Evolutionary conservation across 2,888 invertebrate species (phyloP).

Genomic region (Hyles lineata): DNA sequence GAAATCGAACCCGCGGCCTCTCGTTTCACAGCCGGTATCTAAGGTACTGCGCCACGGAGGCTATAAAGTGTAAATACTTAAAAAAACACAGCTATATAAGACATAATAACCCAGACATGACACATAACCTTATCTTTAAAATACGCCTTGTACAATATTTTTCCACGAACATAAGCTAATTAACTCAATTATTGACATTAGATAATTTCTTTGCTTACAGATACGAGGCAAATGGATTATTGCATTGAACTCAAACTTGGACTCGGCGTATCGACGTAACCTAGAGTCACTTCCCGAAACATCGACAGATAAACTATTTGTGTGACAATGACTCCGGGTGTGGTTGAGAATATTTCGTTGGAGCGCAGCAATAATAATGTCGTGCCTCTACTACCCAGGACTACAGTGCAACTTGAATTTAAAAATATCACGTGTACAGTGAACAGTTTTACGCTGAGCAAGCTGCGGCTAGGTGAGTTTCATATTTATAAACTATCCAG

Average conservation of each 20-base stretch:
- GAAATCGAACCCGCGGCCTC: no score
- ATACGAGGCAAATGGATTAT: constrained; percentile 48
- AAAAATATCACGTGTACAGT: constrained; percentile 87
- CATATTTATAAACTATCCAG: not conserved
- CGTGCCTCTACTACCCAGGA: constrained; percentile 77
- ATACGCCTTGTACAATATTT: constrained; percentile 1
- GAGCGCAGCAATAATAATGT: constrained; percentile 72
- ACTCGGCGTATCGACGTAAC: constrained; percentile 33
- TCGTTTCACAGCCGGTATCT: no score
- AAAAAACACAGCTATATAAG: no score
- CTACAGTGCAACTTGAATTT: constrained; percentile 88
- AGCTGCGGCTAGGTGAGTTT: constrained; percentile 86
- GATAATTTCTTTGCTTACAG: constrained; percentile 47
- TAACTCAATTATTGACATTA: constrained; percentile 23
- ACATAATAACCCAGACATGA: not conserved
- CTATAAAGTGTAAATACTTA: no score
- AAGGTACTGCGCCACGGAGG: no score
- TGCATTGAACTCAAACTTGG: constrained; percentile 41
- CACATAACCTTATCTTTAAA: not conserved
- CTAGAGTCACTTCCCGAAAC: constrained; percentile 18
- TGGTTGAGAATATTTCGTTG: constrained; percentile 56
- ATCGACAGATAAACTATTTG: not conserved
- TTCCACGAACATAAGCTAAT: constrained; percentile 15
- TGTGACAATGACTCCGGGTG: constrained; percentile 60
- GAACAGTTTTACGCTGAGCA: constrained; percentile 82